Conservation (phyloP, 2,888 invertebrate genomes). For the Latrodectus hesperus region DNA sequence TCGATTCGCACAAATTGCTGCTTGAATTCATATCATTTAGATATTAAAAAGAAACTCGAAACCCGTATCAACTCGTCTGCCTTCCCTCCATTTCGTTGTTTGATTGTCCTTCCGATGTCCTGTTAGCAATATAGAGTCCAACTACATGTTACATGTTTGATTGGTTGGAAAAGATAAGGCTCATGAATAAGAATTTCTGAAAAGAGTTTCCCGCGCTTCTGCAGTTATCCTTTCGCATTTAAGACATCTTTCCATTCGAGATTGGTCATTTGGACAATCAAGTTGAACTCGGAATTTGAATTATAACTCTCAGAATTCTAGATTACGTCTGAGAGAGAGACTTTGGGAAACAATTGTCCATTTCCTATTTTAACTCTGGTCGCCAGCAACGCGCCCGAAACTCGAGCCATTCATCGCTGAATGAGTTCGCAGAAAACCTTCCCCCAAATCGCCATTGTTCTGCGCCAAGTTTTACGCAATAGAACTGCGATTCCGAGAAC, state of each 20-base stretch:
- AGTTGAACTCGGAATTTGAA: constrained; percentile 21
- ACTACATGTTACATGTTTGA: too few species aligned
- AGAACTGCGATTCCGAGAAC: constrained; percentile 39
- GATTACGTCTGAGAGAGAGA: neutral
- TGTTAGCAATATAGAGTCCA: neutral
- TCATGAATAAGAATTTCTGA: neutral
- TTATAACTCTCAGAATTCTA: constrained; percentile 16
- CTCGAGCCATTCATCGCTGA: constrained; percentile 22
- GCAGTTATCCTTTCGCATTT: constrained; percentile 28
- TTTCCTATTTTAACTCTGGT: constrained; percentile 19
- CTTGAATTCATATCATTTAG: too few species aligned
- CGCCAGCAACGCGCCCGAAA: neutral
- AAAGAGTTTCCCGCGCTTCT: neutral
- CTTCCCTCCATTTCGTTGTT: neutral
- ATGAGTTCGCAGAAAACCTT: constrained; percentile 9
- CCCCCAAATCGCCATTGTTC: constrained; percentile 21
- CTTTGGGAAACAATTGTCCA: constrained; percentile 23
- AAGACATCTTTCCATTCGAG: constrained; percentile 49
- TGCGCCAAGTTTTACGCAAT: constrained; percentile 27
- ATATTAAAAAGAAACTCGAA: neutral
- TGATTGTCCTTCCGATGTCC: neutral
- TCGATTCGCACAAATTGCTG: too few species aligned
- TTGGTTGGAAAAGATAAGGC: too few species aligned
- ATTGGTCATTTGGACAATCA: constrained; percentile 65
- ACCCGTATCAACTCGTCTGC: neutral